phyloP scores from a whole-genome alignment of 2,113 vertebrate genomes.

The Rutilus rutilus region DNA sequence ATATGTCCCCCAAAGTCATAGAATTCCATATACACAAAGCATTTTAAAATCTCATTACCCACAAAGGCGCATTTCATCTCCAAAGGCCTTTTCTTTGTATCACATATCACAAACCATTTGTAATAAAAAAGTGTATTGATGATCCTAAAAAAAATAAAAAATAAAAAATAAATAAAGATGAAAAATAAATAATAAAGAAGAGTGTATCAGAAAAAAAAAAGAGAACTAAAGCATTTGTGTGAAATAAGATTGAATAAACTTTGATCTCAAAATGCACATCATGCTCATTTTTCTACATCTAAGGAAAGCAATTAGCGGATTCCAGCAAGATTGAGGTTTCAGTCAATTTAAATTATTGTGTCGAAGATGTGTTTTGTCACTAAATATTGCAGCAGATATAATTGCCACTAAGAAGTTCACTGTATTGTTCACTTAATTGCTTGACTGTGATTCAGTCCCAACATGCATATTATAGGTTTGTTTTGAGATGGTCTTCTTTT shows the following conservation, averaged over 20 bases:
- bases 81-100: slow-evolving; percentile 30
- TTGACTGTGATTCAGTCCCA: slow-evolving; percentile 16
- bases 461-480: slow-evolving; percentile 24
- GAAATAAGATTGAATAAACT: neutral
- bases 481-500: slow-evolving; percentile 1
- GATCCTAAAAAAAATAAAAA: neutral
- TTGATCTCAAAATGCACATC: neutral
- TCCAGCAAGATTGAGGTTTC: neutral
- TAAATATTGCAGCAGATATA: neutral
- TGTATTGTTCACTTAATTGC: neutral
- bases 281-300: neutral
- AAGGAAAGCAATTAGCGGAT: slow-evolving; percentile 16
- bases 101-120: slow-evolving; percentile 20
- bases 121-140: slow-evolving; percentile 15
- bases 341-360: neutral
- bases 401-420: neutral
- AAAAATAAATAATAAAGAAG: neutral
- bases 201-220: neutral
- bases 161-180: neutral
- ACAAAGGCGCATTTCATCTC: slow-evolving; percentile 49
- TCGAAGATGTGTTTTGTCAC: neutral
- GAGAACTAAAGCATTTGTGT: neutral
- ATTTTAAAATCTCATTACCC: slow-evolving; percentile 49
- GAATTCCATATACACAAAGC: slow-evolving; percentile 16
- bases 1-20: too few species aligned